Evolutionary conservation across 2,888 invertebrate species (phyloP).

Genomic region (Pseudoips prasinana): DNA sequence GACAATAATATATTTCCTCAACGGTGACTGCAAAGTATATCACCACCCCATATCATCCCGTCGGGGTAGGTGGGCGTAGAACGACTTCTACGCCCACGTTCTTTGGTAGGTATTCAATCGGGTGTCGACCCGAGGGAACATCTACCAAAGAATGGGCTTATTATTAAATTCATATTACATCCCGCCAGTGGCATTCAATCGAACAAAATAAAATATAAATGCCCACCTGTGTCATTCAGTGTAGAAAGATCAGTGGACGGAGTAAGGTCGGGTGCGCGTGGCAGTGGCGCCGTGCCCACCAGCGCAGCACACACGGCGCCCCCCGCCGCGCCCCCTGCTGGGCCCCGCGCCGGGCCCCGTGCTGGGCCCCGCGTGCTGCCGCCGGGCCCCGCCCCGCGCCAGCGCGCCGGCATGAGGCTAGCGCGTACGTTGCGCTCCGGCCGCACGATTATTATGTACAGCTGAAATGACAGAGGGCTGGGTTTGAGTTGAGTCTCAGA

Average conservation of each 20-base stretch:
- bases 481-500: too few relatives aligned
- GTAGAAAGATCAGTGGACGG: constrained; percentile 62
- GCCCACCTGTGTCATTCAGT: constrained; percentile 46
- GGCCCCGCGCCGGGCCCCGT: constrained; percentile 43
- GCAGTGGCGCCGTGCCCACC: constrained; percentile 44
- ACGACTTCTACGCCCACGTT: too few relatives aligned
- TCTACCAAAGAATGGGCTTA: too few relatives aligned
- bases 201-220: background rate
- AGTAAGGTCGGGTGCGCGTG: constrained; percentile 48
- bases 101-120: too few relatives aligned
- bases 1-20: too few relatives aligned
- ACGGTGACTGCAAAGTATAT: too few relatives aligned
- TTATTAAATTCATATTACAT: too few relatives aligned
- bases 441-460: constrained; percentile 63
- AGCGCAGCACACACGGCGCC: constrained; percentile 59
- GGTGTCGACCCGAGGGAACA: too few relatives aligned
- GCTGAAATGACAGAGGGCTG: too few relatives aligned
- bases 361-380: constrained; percentile 15
- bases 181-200: too few relatives aligned
- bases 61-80: too few relatives aligned
- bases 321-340: constrained; percentile 41
- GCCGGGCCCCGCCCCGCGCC: constrained; percentile 44
- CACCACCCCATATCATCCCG: too few relatives aligned
- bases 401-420: constrained; percentile 54
- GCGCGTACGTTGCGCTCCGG: constrained; percentile 70